A percentile compares a stretch with the other conserved stretches of the same genome.
phyloP scores from a whole-genome alignment of 2,113 vertebrate genomes.

The Emydura subglobosa region DNA sequence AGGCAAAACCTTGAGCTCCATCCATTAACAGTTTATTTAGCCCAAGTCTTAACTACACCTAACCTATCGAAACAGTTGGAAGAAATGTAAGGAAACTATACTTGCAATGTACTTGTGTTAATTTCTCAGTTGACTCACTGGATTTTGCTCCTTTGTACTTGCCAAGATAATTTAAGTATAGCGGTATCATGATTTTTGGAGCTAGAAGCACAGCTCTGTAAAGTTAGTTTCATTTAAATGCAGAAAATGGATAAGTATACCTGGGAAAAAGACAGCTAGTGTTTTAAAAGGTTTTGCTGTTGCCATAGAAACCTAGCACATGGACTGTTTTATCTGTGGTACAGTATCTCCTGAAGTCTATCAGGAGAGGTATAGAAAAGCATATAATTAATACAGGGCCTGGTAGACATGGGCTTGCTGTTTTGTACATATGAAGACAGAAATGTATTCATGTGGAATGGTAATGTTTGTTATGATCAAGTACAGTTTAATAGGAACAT shows the following conservation, averaged over 20 bases:
- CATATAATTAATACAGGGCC: not conserved
- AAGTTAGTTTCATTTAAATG: conserved; percentile 22
- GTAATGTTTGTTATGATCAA: not conserved
- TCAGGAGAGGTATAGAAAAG: not conserved
- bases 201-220: not conserved
- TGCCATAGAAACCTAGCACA: conserved; percentile 62
- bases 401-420: not conserved
- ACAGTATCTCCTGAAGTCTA: not conserved
- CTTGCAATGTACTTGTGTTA: not conserved
- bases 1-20: not conserved
- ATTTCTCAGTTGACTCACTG: not conserved
- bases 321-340: not conserved
- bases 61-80: not conserved
- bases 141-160: not conserved
- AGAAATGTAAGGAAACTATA: not conserved
- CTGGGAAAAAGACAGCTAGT: conserved; percentile 43
- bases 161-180: not conserved
- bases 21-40: not conserved
- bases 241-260: conserved; percentile 2
- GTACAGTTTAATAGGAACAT: not conserved
- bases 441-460: not conserved
- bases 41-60: not conserved
- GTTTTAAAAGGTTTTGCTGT: conserved; percentile 30
- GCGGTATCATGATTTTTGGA: not conserved
- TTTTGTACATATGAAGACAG: not conserved